Evolutionary conservation across 2,113 vertebrate species (phyloP), one percentile per base, ranked within the genome.

Genomic region (Gyps fulvus): DNA sequence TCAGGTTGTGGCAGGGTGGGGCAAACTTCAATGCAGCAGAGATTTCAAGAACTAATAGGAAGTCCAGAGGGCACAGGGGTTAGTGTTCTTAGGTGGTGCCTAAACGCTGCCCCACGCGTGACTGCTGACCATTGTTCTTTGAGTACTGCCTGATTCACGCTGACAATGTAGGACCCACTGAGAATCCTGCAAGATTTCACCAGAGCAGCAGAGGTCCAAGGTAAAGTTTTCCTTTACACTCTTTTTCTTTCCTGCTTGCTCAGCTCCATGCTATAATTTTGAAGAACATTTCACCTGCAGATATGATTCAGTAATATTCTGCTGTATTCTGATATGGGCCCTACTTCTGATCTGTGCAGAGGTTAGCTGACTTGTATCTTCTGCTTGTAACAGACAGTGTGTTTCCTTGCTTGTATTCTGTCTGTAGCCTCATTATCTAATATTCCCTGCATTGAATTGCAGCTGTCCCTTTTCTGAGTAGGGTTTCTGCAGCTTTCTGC

Each of bases 391-490:
- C 21, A 90, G 83, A 52, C 87, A 81, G 36, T 10, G 3, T 58
- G 52, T 92, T 96, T 95, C 79, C 80, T 87, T 87, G 90, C 89
- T 91, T 81, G 22, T 91, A 15, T 93, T 96, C 94, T 95, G 93
- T 93, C 95, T 93, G 73, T 97, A 96, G 95, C 87, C 92, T 98
- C 78, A 66, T 95, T 96, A 90, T 59, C 95, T 97, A 89, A 96
- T 82, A 88, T 79, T 94, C 89, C 77, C 96, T 96, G 95, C 66
- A 87, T 71, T 96, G 95, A 97, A 96, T 67, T 97, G 92, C 94
- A 95, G 72, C 88, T 93, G 83, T 97, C 91, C 79, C 65, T 95
- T 91, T 87, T 83, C 82, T 38, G 43, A 95, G 84, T 76, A 96
- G 81, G 74, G 49, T 94, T 97, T 97, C 95, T 93, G 81, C 95